Conservation (phyloP, 1,140 invertebrate genomes). For the Cydia pomonella region DNA sequence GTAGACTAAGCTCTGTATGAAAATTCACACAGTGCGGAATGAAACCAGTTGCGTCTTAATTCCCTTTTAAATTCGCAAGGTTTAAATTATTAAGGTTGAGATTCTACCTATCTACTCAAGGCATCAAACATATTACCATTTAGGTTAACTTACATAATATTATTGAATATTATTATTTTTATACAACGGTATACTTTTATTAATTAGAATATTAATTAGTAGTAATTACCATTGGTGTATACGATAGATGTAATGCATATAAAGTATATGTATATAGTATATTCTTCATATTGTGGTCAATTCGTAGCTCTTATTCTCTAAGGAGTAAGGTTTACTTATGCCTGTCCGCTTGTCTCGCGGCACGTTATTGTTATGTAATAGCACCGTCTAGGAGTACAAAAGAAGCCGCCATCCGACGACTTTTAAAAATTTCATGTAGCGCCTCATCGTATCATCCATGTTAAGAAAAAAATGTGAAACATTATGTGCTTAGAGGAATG, state of each 20-base stretch:
- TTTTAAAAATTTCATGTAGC: constrained; percentile 41
- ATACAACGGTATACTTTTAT: too few species aligned
- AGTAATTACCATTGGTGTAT: too few species aligned
- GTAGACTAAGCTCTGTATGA: too few species aligned
- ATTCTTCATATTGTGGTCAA: background rate
- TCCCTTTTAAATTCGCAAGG: too few species aligned
- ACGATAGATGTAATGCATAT: background rate
- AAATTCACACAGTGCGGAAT: too few species aligned
- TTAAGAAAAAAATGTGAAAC: constrained; percentile 44
- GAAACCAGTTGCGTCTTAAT: too few species aligned
- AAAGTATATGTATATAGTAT: background rate
- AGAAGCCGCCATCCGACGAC: constrained; percentile 19
- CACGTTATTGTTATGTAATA: constrained; percentile 35
- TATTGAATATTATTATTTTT: too few species aligned
- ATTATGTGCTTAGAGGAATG: constrained; percentile 40
- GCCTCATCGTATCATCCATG: constrained; percentile 41
- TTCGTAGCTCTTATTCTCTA: background rate
- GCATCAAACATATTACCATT: too few species aligned
- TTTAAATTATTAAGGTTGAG: too few species aligned
- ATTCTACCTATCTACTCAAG: too few species aligned
- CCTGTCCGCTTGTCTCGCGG: constrained; percentile 31
- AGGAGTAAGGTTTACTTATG: background rate
- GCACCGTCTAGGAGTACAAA: constrained; percentile 25
- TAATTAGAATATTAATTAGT: too few species aligned
- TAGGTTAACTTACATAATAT: too few species aligned